Base-by-base conservation (phyloP, 2,888 invertebrate species). In the Bellardia pandia region DNA sequence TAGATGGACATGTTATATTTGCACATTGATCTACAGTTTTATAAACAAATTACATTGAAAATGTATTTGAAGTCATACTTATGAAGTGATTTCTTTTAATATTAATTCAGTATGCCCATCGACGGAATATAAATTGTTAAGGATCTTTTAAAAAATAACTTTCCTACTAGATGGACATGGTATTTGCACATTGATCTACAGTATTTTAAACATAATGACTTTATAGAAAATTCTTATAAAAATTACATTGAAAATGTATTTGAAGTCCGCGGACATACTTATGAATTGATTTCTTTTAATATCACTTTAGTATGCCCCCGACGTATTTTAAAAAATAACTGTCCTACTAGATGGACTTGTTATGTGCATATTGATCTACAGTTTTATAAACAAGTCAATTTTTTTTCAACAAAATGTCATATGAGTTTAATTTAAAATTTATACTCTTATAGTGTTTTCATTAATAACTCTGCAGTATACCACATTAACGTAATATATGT, bases 291-390 rank as follows among this genome's bases (percentile, higher is more conserved):
- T 60, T 56, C 0, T n/a, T 53, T 76, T 30, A 40, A 69, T 66
- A 37, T 53, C 56, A 69, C 62, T 86, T 51, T 68, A 74, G 60
- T 82, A 78, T 86, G 86, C 64, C 77, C 74, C 74, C 68, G 82
- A 51, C 78, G 77, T 81, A 66, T 71, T n/a, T 77, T 33, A 68
- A 77, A 74, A 74, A 60, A 9, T 78, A 48, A 42, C 9, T 74
- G 48, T 53, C 8, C 37, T 68, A 0, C 2, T 37, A 16, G n/a
- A 51, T 60, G 66, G 30, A 23, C n/a, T 58, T 58, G 51, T 66
- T 76, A 76, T 66, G 48, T 45, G 74, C 66, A 81, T 60, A 86
- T 45, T 42, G 78, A 74, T 45, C 45, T 45, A 45, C 45, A 45
- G 13, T 45, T 23, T 23, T 23, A 23, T 23, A 23, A 23, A 23